A percentile compares a stretch with the other conserved stretches of the same genome.
phyloP scores from a whole-genome alignment of 2,888 invertebrate genomes.

The Protophormia terraenovae region DNA sequence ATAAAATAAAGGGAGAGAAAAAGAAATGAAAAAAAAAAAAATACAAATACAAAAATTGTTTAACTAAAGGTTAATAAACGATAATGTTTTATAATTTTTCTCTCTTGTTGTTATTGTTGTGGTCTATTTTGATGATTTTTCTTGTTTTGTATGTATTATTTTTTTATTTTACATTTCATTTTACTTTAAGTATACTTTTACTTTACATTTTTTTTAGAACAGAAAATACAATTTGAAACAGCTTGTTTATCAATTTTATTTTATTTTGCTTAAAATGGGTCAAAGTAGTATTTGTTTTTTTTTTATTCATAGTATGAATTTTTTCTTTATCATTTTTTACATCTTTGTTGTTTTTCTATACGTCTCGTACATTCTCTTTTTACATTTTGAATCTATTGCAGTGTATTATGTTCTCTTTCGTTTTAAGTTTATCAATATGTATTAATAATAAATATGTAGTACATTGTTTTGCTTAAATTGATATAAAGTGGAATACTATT shows the following conservation, averaged over 20 bases:
- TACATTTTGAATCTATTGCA: not conserved
- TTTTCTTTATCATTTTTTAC: not conserved
- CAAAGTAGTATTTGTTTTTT: not conserved
- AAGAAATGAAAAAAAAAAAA: not conserved
- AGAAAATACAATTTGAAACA: not conserved
- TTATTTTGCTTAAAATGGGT: not conserved
- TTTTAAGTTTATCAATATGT: not conserved
- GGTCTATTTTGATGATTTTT: not conserved
- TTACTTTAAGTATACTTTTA: not conserved
- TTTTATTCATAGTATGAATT: not conserved
- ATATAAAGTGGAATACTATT: not conserved
- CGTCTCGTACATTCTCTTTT: not conserved
- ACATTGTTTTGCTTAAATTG: not conserved
- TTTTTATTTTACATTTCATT: not conserved
- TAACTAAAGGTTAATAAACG: slow-evolving; percentile 42
- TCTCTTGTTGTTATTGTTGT: not conserved
- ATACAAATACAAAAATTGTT: not conserved
- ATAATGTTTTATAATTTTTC: slow-evolving; percentile 39
- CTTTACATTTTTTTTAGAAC: not conserved
- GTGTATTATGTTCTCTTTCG: not conserved
- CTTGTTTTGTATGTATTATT: not conserved
- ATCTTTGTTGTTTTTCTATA: not conserved
- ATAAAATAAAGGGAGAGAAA: not conserved
- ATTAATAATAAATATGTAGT: no score
- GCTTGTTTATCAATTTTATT: not conserved